phyloP scores from a whole-genome alignment of 2,113 vertebrate genomes.

The Crotophaga sulcirostris region DNA sequence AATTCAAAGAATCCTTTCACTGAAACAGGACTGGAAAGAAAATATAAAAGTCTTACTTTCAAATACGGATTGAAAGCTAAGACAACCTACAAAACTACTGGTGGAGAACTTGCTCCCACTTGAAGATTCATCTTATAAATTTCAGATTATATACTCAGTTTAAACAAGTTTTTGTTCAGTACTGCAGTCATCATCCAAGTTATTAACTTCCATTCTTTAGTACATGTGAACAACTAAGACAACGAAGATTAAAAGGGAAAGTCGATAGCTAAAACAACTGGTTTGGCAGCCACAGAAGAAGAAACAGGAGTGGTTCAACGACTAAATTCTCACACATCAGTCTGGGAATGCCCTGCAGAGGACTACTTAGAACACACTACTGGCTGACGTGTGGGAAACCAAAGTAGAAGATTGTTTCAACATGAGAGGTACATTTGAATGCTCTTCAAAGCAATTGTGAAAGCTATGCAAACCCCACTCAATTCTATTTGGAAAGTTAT shows the following conservation, averaged over 20 bases:
- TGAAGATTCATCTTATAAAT: conserved; percentile 24
- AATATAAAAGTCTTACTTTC: not conserved
- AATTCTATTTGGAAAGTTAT: conserved; percentile 5
- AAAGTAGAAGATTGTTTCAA: conserved; percentile 7
- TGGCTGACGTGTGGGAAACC: conserved; percentile 33
- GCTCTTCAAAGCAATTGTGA: conserved; percentile 53
- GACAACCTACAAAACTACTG: not conserved
- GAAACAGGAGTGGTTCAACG: conserved; percentile 42
- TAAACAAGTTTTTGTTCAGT: conserved; percentile 35
- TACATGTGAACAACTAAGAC: not conserved
- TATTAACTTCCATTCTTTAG: conserved; percentile 51
- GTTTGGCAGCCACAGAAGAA: conserved; percentile 32
- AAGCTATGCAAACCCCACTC: conserved; percentile 27
- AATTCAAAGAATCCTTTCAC: not conserved
- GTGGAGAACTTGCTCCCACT: conserved; percentile 31
- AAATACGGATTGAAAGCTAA: not conserved
- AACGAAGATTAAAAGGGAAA: conserved; percentile 56
- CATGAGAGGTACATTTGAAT: conserved; percentile 27
- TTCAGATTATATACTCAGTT: conserved; percentile 22
- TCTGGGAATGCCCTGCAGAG: conserved; percentile 61
- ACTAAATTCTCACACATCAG: conserved; percentile 16
- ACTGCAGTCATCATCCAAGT: not conserved
- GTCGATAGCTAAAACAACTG: conserved; percentile 50
- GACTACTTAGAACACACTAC: not conserved
- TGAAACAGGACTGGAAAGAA: not conserved